Evolutionary conservation across 1,140 invertebrate genomes (phyloP).

Genomic region (Leptoteleia sp.): DNA sequence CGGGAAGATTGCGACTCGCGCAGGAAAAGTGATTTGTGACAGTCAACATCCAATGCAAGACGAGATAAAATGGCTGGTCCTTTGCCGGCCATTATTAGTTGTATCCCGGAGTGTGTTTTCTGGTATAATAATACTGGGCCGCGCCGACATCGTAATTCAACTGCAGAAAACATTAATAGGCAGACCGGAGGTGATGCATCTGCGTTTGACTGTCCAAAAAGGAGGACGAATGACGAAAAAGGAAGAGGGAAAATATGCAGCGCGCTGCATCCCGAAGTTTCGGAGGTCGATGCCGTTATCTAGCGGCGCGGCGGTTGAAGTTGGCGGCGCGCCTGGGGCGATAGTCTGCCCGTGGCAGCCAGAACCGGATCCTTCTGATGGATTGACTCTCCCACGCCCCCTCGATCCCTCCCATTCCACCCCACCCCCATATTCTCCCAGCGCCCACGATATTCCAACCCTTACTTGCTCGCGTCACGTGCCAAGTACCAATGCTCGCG

Average conservation of each 20-base stretch:
- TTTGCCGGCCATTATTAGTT: slow-evolving; percentile 22
- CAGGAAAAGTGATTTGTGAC: slow-evolving; percentile 1
- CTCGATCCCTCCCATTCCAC: slow-evolving; percentile 58
- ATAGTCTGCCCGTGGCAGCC: slow-evolving; percentile 74
- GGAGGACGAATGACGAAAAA: slow-evolving; percentile 19
- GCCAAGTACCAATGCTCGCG: slow-evolving; percentile 41
- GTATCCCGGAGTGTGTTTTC: slow-evolving; percentile 12
- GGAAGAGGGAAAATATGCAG: slow-evolving; percentile 33
- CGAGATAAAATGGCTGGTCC: neutral
- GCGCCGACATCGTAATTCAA: slow-evolving; percentile 50
- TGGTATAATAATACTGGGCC: slow-evolving; percentile 22
- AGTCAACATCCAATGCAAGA: neutral
- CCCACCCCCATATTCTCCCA: too few relatives aligned
- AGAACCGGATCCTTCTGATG: slow-evolving; percentile 75
- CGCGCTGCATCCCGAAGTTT: slow-evolving; percentile 64
- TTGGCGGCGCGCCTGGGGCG: slow-evolving; percentile 64
- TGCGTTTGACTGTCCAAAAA: slow-evolving; percentile 73
- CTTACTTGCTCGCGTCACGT: slow-evolving; percentile 38
- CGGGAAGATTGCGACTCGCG: too few relatives aligned
- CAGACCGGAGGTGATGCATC: slow-evolving; percentile 63
- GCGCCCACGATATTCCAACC: slow-evolving; percentile 45
- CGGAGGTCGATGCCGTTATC: slow-evolving; percentile 55
- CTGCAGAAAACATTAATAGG: slow-evolving; percentile 57
- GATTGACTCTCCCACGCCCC: slow-evolving; percentile 75
- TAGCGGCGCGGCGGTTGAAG: too few relatives aligned